Percentiles rank a stretch among this genome's conserved stretches.
phyloP scores from a whole-genome alignment of 2,888 invertebrate genomes.

The Orchestes rusci region DNA sequence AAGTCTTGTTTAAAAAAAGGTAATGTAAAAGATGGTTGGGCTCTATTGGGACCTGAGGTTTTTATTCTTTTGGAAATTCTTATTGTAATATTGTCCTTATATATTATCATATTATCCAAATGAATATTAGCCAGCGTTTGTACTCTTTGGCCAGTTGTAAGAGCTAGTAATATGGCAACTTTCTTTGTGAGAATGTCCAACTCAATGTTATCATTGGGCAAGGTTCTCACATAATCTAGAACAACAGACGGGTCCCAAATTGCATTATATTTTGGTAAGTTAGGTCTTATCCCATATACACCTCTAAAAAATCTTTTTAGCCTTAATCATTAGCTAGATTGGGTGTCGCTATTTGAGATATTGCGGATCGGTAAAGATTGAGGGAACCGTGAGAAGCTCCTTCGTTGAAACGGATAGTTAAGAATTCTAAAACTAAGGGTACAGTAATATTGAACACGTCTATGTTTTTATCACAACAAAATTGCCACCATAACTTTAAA shows the following conservation, averaged over 20 bases:
- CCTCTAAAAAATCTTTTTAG: conserved; percentile 13
- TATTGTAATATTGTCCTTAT: conserved; percentile 2
- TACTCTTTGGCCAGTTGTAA: too few relatives aligned
- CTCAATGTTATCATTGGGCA: too few relatives aligned
- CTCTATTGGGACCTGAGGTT: conserved; percentile 1
- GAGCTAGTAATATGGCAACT: too few relatives aligned
- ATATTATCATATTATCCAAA: conserved; percentile 5
- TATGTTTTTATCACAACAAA: not conserved
- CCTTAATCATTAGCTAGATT: conserved; percentile 12
- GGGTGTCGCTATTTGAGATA: conserved; percentile 13
- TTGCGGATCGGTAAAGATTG: conserved; percentile 13
- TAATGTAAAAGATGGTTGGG: conserved; percentile 18
- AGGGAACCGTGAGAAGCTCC: conserved; percentile 9
- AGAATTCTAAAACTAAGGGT: conserved; percentile 5
- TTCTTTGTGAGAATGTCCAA: too few relatives aligned
- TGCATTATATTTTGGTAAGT: too few relatives aligned
- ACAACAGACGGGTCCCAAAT: too few relatives aligned
- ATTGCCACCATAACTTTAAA: conserved; percentile 8
- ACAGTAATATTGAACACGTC: conserved; percentile 3
- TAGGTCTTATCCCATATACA: too few relatives aligned
- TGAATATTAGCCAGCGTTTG: too few relatives aligned
- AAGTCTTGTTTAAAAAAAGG: conserved; percentile 12
- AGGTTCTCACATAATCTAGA: too few relatives aligned
- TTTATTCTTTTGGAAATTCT: conserved; percentile 12
- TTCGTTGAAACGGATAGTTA: conserved; percentile 6